Conservation (phyloP, 2,888 invertebrate species). For the Erebia palarica region DNA sequence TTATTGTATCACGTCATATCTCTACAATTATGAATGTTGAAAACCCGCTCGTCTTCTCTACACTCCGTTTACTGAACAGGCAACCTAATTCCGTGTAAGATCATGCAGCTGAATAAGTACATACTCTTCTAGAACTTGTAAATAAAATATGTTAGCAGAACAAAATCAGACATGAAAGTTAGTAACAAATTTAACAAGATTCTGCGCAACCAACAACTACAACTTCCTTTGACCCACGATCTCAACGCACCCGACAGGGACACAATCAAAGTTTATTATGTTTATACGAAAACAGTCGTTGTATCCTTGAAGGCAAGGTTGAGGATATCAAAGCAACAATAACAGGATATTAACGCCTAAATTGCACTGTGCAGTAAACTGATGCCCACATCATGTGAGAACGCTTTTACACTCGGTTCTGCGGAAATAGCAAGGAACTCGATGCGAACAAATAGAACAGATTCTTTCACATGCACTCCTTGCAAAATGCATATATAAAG, state of each 20-base stretch:
- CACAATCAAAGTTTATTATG: not conserved
- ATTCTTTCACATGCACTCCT: conserved; percentile 58
- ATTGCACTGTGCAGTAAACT: conserved; percentile 45
- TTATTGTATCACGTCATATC: too few relatives aligned
- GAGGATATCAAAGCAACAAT: conserved; percentile 26
- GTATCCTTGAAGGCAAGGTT: not conserved
- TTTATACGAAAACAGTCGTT: not conserved
- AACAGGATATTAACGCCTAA: conserved; percentile 10
- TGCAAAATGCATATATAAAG: conserved; percentile 56
- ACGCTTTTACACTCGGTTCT: conserved; percentile 61
- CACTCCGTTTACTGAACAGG: not conserved
- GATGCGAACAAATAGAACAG: conserved; percentile 60
- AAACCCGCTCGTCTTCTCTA: too few relatives aligned
- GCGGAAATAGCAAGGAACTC: conserved; percentile 59
- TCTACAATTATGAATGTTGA: too few relatives aligned
- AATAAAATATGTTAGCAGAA: conserved; percentile 27
- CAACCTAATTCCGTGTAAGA: not conserved
- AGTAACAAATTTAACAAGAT: conserved; percentile 43
- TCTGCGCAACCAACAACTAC: conserved; percentile 36
- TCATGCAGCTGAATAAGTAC: not conserved
- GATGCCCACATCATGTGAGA: conserved; percentile 55
- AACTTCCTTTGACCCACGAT: conserved; percentile 42
- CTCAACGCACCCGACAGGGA: conserved; percentile 24
- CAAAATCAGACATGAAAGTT: conserved; percentile 34
- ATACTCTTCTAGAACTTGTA: conserved; percentile 28